A percentile compares a stretch with the other conserved stretches of the same genome.
phyloP scores from a whole-genome alignment of 2,888 invertebrate species.

The Amphipoea oculea region DNA sequence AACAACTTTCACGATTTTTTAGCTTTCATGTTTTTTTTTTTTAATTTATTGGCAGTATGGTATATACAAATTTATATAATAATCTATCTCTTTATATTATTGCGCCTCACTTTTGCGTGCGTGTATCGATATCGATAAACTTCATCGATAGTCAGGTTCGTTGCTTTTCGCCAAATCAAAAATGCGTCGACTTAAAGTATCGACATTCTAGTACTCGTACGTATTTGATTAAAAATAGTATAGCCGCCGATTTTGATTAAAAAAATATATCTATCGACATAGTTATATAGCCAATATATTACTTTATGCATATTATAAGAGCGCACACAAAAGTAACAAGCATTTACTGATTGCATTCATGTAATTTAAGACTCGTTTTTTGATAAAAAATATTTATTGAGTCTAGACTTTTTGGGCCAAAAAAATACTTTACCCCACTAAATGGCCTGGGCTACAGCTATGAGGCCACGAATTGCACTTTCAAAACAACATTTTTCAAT shows the following conservation, averaged over 20 bases:
- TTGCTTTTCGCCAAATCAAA: slow-evolving; percentile 42
- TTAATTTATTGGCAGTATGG: slow-evolving; percentile 65
- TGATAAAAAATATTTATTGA: slow-evolving; percentile 66
- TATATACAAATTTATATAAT: slow-evolving; percentile 68
- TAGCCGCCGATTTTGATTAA: slow-evolving; percentile 62
- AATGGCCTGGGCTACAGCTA: slow-evolving; percentile 32
- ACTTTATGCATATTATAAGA: slow-evolving; percentile 24
- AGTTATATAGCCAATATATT: slow-evolving; percentile 36
- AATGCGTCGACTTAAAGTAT: slow-evolving; percentile 32
- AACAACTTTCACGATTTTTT: slow-evolving; percentile 59
- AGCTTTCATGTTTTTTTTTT: slow-evolving; percentile 25
- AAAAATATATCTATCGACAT: slow-evolving; percentile 66
- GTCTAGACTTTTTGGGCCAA: slow-evolving; percentile 56
- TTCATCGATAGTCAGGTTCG: slow-evolving; percentile 33
- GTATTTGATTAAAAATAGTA: slow-evolving; percentile 43
- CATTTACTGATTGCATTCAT: slow-evolving; percentile 57
- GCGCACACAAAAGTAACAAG: slow-evolving; percentile 65
- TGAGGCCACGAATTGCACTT: slow-evolving; percentile 42
- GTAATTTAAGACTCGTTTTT: slow-evolving; percentile 60
- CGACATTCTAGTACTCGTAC: slow-evolving; percentile 26
- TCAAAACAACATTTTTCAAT: slow-evolving; percentile 29
- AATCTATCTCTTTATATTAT: slow-evolving; percentile 56
- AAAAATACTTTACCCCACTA: slow-evolving; percentile 47
- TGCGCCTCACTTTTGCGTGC: slow-evolving; percentile 58
- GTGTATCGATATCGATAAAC: slow-evolving; percentile 35